phyloP scores from a whole-genome alignment of 1,140 invertebrate species.

The Drosophila teissieri region DNA sequence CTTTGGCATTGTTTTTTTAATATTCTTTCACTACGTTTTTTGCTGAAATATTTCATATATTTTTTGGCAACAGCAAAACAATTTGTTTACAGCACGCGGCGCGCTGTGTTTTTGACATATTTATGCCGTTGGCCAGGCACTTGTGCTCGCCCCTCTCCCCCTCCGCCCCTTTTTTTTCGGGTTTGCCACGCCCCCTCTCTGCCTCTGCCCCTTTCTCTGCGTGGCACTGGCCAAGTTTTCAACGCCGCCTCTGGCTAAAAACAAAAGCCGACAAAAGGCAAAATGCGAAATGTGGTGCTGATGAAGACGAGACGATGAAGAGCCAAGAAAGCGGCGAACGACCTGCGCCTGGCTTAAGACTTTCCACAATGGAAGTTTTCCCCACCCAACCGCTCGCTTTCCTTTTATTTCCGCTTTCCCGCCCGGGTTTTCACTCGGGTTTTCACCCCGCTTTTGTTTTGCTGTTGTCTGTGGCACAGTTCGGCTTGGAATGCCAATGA shows the following conservation, averaged over 20 bases:
- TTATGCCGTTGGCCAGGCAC: conserved; percentile 74
- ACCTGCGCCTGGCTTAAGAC: conserved; percentile 54
- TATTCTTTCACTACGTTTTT: conserved; percentile 50
- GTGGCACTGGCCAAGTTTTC: conserved; percentile 22
- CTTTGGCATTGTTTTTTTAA: conserved; percentile 31
- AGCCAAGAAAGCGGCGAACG: conserved; percentile 27
- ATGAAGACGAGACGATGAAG: conserved; percentile 40
- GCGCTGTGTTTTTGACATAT: conserved; percentile 79
- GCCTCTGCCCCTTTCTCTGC: background rate
- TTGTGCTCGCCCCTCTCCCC: conserved; percentile 27
- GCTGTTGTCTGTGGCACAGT: conserved; percentile 74
- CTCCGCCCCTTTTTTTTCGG: background rate
- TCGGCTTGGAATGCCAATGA: conserved; percentile 45
- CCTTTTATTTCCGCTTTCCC: conserved; percentile 29
- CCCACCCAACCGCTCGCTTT: conserved; percentile 18
- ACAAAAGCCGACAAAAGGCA: conserved; percentile 54
- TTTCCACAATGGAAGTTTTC: conserved; percentile 37
- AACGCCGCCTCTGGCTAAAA: conserved; percentile 47
- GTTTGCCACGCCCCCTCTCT: conserved; percentile 5
- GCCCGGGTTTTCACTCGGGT: conserved; percentile 18
- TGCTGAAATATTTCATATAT: conserved; percentile 28
- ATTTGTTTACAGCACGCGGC: conserved; percentile 76
- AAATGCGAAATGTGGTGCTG: conserved; percentile 18
- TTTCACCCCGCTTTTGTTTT: conserved; percentile 21
- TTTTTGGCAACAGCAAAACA: conserved; percentile 72